phyloP scores from a whole-genome alignment of 2,888 invertebrate species.

The Hedychridium roseum region DNA sequence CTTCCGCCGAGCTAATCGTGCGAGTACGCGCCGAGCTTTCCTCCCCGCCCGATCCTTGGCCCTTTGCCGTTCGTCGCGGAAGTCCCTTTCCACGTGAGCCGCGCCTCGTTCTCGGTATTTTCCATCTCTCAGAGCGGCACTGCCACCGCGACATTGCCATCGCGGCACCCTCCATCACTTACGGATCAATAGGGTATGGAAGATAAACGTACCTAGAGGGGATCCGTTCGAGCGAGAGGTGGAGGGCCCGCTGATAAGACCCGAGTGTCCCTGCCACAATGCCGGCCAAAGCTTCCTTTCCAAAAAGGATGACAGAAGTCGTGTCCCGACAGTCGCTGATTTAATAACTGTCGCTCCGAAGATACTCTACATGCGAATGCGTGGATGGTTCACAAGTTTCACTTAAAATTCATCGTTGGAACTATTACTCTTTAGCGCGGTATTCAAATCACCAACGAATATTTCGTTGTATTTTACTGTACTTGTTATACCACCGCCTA shows the following conservation, averaged over 20 bases:
- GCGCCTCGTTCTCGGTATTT: constrained; percentile 25
- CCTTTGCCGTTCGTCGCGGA: constrained; percentile 26
- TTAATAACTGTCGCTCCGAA: no score
- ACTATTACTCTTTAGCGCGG: no score
- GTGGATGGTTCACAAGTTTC: no score
- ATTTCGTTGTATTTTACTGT: no score
- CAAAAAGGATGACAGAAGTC: no score
- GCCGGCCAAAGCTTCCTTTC: no score
- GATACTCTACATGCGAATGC: no score
- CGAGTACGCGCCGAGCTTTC: constrained; percentile 37
- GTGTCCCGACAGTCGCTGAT: no score
- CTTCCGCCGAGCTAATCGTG: constrained; percentile 39
- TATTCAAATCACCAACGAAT: no score
- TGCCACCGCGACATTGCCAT: constrained; percentile 1
- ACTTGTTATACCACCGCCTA: no score
- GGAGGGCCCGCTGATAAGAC: background rate
- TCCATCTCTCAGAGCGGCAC: constrained; percentile 15
- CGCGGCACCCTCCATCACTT: constrained; percentile 52
- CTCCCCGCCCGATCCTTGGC: constrained; percentile 30
- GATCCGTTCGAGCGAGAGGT: constrained; percentile 18
- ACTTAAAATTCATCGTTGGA: no score
- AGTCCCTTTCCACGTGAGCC: constrained; percentile 21
- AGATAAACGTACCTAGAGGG: constrained; percentile 55
- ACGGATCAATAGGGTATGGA: constrained; percentile 62
- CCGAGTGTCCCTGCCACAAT: no score